Percentiles rank a stretch among this genome's conserved stretches.
Evolutionary conservation across 2,797 vertebrate species (phyloP).

Genomic region (Lagodon rhomboides): DNA sequence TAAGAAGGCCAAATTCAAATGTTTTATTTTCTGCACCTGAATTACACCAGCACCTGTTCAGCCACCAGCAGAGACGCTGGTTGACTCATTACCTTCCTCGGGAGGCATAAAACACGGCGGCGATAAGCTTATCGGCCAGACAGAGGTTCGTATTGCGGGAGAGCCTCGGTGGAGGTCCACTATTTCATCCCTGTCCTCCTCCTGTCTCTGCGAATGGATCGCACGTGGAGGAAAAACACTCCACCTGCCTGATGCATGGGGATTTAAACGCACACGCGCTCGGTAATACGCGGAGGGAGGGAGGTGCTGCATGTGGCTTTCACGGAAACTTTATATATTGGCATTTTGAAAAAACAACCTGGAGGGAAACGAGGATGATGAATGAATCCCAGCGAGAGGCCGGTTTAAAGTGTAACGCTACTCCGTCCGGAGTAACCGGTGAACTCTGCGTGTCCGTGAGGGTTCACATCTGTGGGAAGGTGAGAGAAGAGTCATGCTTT

Average conservation of each 20-base stretch:
- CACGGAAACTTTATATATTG: background rate
- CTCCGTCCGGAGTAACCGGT: background rate
- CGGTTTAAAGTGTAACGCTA: background rate
- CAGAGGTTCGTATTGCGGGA: background rate
- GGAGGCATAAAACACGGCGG: background rate
- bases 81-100: background rate
- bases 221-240: background rate
- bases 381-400: conserved; percentile 4
- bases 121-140: conserved; percentile 4
- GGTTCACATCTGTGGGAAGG: background rate
- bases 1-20: no score
- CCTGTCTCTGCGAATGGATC: background rate
- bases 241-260: background rate
- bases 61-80: no score
- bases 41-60: background rate
- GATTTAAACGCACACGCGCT: background rate
- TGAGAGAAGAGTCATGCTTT: background rate
- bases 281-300: background rate
- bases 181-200: background rate
- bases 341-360: background rate
- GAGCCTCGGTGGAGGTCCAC: background rate
- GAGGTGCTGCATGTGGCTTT: background rate
- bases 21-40: no score
- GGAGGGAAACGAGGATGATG: background rate
- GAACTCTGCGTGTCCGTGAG: background rate